Base-by-base conservation (phyloP, 2,888 invertebrate genomes). In the Erpobdella octoculata region DNA sequence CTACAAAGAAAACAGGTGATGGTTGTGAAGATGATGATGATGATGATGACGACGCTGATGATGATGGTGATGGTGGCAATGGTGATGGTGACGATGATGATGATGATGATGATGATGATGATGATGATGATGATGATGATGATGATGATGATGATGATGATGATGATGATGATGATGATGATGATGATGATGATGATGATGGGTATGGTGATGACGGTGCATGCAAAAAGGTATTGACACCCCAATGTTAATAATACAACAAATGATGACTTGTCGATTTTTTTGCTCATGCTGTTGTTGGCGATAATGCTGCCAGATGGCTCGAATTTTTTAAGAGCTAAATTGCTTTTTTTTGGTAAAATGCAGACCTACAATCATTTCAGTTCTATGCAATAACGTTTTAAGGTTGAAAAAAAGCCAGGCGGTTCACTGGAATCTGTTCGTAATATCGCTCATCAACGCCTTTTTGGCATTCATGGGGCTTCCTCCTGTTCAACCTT, bases 401-500 rank as follows among this genome's bases (percentile, higher is more conserved):
- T 15, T 31, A 79, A 87, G 87, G 78, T 79, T 87, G 76, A 86
- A 86, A 79, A 87, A 87, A 79, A 87, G 87, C 28, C 83, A 85
- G 31, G 86, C 87, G 12, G 86, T 86, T 78, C 87, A 87, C 78
- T 83, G 86, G 83, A 87, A 87, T 78, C 80, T 87, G 74, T 83
- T 87, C 74, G 85, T 87, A 15, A 85, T 87, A 35, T 86, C 86
- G 25, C 75, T 87, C 28, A 83, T 87, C 74, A 87, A 87, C 78
- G 85, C 82, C 35, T 81, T 85, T 75, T 80, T 87, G 31, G 86
- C 86, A 18, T 74, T 87, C 68, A 85, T 86, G 75, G 85, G 86
- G 31, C 80, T 87, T 74, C 87, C 87, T 3, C 86, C 86, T 86
- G 86, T 87, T 83, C 87, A 87, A 78, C 87, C 86, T 5, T 86